Percentiles rank a stretch among this genome's conserved stretches.
phyloP scores from a whole-genome alignment of 2,888 invertebrate species.

The Tachina fera region DNA sequence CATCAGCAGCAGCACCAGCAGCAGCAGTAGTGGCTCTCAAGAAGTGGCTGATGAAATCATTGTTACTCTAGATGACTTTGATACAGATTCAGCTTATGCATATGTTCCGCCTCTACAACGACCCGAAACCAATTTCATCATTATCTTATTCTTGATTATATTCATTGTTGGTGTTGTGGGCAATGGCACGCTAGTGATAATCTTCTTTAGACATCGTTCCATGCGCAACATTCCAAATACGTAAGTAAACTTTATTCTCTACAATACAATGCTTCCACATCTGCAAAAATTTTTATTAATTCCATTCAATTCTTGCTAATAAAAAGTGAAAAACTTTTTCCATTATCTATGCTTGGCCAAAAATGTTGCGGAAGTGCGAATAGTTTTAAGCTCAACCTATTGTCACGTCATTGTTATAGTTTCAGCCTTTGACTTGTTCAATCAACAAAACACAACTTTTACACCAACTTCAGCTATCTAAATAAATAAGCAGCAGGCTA shows the following conservation, averaged over 20 bases:
- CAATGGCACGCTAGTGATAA: slow-evolving; percentile 93
- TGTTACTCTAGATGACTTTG: slow-evolving; percentile 47
- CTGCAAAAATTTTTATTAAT: background rate
- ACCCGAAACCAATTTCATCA: slow-evolving; percentile 94
- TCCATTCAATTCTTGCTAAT: background rate
- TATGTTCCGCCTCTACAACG: slow-evolving; percentile 88
- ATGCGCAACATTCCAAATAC: slow-evolving; percentile 97
- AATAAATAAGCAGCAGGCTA: background rate
- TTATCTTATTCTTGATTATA: slow-evolving; percentile 92
- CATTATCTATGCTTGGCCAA: background rate
- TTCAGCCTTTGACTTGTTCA: background rate
- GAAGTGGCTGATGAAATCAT: background rate
- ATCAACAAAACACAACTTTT: background rate
- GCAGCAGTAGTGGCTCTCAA: background rate
- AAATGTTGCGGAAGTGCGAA: background rate
- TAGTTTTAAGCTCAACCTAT: background rate
- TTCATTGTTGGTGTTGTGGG: slow-evolving; percentile 95
- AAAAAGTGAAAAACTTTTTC: slow-evolving; percentile 5
- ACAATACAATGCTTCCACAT: too few species aligned
- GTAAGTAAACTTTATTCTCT: slow-evolving; percentile 83
- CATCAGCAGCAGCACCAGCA: background rate
- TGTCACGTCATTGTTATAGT: background rate
- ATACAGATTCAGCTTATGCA: slow-evolving; percentile 59
- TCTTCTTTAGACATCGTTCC: slow-evolving; percentile 91
- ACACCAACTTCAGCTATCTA: too few species aligned